Percentiles rank a stretch among this genome's conserved stretches.
phyloP scores from a whole-genome alignment of 2,113 vertebrate genomes.

The Periophthalmus modestus region DNA sequence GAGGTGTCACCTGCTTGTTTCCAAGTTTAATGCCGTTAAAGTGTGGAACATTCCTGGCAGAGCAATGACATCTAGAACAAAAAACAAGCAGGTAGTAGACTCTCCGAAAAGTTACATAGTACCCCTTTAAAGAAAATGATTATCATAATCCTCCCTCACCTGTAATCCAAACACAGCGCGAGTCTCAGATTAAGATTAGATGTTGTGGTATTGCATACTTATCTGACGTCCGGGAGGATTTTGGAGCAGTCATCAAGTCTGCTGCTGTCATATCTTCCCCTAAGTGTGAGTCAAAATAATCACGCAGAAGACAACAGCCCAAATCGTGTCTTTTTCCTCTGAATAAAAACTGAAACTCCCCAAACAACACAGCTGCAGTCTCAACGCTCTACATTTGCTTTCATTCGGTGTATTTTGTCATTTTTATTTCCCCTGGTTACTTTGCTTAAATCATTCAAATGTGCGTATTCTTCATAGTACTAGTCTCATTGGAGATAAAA shows the following conservation, averaged over 20 bases:
- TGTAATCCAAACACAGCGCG: constrained; percentile 7
- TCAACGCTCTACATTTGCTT: constrained; percentile 38
- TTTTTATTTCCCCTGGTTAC: not conserved
- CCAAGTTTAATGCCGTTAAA: too few relatives aligned
- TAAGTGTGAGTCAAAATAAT: constrained; percentile 48
- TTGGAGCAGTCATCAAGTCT: constrained; percentile 15
- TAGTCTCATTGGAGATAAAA: constrained; percentile 21
- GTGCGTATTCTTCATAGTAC: constrained; percentile 35
- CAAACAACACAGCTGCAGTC: constrained; percentile 28
- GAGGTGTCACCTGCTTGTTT: too few relatives aligned
- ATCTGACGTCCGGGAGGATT: constrained; percentile 30
- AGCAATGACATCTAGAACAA: too few relatives aligned
- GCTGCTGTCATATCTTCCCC: constrained; percentile 26
- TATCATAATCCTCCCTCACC: not conserved
- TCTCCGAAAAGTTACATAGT: too few relatives aligned
- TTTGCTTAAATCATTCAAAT: constrained; percentile 49
- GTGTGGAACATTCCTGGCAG: too few relatives aligned
- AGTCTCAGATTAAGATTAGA: constrained; percentile 15
- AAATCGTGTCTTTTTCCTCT: constrained; percentile 31
- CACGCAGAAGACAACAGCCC: constrained; percentile 33
- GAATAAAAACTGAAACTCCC: constrained; percentile 33
- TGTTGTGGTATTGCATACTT: constrained; percentile 8
- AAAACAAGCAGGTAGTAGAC: too few relatives aligned
- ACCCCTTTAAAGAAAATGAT: too few relatives aligned
- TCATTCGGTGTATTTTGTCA: constrained; percentile 28